These are phyloP conservation scores for Lepus europaeus DNA, from an alignment of 2,113 vertebrate species.

Conservation along the genomic window DNA sequence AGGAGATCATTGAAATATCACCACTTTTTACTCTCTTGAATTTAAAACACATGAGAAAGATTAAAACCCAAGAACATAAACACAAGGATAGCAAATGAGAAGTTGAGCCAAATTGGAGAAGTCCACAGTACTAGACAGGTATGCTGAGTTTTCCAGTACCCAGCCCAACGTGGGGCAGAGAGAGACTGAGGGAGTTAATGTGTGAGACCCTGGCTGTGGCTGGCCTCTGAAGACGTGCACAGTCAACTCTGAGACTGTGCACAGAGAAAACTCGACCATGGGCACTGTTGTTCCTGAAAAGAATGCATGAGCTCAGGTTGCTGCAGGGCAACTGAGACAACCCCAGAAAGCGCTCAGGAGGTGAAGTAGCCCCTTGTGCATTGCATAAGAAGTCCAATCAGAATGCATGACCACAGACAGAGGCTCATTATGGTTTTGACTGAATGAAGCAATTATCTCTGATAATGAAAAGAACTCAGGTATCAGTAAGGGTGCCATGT, in stretches of 20 bases:
- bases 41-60: not conserved
- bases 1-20: not conserved
- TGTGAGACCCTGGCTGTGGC: not conserved
- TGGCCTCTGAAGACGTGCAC: not conserved
- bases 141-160: not conserved
- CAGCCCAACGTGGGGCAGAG: not conserved
- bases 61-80: not conserved
- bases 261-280: not conserved
- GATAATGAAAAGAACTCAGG: not conserved
- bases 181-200: not conserved
- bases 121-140: not conserved
- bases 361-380: not conserved
- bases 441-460: not conserved
- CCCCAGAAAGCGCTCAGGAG: not conserved
- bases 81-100: too few relatives aligned
- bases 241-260: not conserved
- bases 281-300: not conserved
- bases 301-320: not conserved
- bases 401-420: not conserved
- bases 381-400: not conserved
- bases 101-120: not conserved
- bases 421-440: not conserved
- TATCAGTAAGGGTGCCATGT: not conserved
- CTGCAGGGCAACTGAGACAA: not conserved
- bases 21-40: not conserved